Percentiles rank a stretch among this genome's conserved stretches.
Conservation (phyloP, 2,797 vertebrate genomes). For the Peromyscus attwateri region DNA sequence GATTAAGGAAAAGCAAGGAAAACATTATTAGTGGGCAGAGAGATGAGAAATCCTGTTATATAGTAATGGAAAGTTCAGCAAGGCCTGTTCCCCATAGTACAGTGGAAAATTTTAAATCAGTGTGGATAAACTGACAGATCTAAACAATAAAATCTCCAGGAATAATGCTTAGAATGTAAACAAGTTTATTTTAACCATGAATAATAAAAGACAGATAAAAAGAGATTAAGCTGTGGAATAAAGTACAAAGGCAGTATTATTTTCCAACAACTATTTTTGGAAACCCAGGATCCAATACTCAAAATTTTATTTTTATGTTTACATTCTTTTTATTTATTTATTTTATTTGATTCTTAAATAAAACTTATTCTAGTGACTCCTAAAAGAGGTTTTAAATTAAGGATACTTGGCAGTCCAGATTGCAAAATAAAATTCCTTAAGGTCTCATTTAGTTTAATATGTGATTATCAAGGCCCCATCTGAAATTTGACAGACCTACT, state of each 20-base stretch:
- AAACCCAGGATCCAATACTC: not conserved
- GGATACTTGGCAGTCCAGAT: not conserved
- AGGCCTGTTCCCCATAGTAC: not conserved
- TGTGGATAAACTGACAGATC: not conserved
- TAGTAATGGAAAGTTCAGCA: not conserved
- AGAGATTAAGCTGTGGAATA: not conserved
- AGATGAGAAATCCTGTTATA: not conserved
- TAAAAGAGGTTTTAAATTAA: constrained; percentile 32
- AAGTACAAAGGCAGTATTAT: not conserved
- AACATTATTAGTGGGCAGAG: not conserved
- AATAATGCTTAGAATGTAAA: not conserved
- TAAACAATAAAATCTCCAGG: not conserved
- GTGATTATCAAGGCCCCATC: not conserved
- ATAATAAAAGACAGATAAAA: not conserved
- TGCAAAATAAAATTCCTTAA: not conserved
- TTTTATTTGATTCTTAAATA: not conserved
- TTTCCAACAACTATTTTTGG: not conserved
- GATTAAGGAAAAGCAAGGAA: not conserved
- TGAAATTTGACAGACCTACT: not conserved
- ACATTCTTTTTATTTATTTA: not conserved
- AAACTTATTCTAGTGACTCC: not conserved
- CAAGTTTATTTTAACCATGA: not conserved
- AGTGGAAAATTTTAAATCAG: not conserved
- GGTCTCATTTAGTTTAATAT: not conserved
- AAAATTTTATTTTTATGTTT: not conserved